These are phyloP conservation scores for Melinaea marsaeus DNA, from an alignment of 2,888 invertebrate genomes.

Conservation along the genomic window DNA sequence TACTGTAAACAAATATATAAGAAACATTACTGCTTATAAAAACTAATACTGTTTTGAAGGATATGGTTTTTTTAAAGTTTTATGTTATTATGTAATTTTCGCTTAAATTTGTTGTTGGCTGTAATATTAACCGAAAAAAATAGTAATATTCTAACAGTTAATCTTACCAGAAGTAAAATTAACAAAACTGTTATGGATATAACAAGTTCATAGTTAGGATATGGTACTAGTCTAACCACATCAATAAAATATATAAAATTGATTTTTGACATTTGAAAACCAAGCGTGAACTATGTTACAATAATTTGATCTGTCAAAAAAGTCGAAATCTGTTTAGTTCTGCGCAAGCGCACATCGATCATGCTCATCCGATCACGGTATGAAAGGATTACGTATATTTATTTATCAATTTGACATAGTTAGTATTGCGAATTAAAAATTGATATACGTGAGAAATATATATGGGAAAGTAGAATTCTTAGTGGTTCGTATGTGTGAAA, in stretches of 20 bases:
- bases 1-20: neutral
- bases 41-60: too few relatives aligned
- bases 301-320: slow-evolving; percentile 24
- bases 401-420: slow-evolving; percentile 67
- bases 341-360: slow-evolving; percentile 53
- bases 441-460: slow-evolving; percentile 64
- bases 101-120: too few relatives aligned
- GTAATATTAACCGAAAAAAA: too few relatives aligned
- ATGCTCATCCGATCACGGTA: slow-evolving; percentile 49
- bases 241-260: neutral
- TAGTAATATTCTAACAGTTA: too few relatives aligned
- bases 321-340: slow-evolving; percentile 44
- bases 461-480: slow-evolving; percentile 47
- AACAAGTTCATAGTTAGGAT: neutral
- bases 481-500: slow-evolving; percentile 6
- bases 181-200: neutral
- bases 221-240: too few relatives aligned
- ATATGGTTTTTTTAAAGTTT: too few relatives aligned
- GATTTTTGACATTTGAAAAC: slow-evolving; percentile 1
- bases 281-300: slow-evolving; percentile 7
- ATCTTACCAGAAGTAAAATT: too few relatives aligned
- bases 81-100: too few relatives aligned
- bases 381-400: slow-evolving; percentile 61
- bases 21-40: too few relatives aligned
- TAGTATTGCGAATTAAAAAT: slow-evolving; percentile 61